Conservation (phyloP, 1,140 invertebrate genomes). For the Neoseiulus cucumeris region DNA sequence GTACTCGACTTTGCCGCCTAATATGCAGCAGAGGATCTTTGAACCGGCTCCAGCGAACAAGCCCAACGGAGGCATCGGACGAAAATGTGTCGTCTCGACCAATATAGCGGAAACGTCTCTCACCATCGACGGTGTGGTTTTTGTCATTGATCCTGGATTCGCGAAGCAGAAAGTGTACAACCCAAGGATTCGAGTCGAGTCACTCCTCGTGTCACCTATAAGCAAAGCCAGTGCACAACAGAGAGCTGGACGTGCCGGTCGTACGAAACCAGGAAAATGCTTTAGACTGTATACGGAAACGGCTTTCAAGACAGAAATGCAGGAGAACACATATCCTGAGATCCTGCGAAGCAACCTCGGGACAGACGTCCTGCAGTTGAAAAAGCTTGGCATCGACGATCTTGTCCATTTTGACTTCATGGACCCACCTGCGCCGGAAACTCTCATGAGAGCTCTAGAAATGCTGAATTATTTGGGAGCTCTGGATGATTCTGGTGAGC, state of each 20-base stretch:
- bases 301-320: conserved; percentile 97
- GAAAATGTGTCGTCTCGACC: conserved; percentile 89
- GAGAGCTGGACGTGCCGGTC: conserved; percentile 82
- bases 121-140: conserved; percentile 99
- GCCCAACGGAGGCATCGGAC: conserved; percentile 76
- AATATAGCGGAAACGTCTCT: conserved; percentile 98
- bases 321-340: conserved; percentile 98
- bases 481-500: conserved; percentile 82
- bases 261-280: conserved; percentile 92
- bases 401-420: conserved; percentile 99
- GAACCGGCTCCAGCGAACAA: conserved; percentile 81
- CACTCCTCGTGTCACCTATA: conserved; percentile 88
- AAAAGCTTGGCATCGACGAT: conserved; percentile 97
- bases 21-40: conserved; percentile 91
- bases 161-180: conserved; percentile 98
- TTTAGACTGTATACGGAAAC: conserved; percentile 97
- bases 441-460: conserved; percentile 95
- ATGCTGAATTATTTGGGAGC: conserved; percentile 90
- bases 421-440: conserved; percentile 99
- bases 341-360: conserved; percentile 91
- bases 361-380: conserved; percentile 89
- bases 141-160: conserved; percentile 99
- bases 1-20: conserved; percentile 93
- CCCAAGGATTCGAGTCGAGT: conserved; percentile 89
- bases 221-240: conserved; percentile 99